These are phyloP conservation scores for Lathronympha strigana DNA, from an alignment of 2,888 invertebrate species.

Conservation along the genomic window DNA sequence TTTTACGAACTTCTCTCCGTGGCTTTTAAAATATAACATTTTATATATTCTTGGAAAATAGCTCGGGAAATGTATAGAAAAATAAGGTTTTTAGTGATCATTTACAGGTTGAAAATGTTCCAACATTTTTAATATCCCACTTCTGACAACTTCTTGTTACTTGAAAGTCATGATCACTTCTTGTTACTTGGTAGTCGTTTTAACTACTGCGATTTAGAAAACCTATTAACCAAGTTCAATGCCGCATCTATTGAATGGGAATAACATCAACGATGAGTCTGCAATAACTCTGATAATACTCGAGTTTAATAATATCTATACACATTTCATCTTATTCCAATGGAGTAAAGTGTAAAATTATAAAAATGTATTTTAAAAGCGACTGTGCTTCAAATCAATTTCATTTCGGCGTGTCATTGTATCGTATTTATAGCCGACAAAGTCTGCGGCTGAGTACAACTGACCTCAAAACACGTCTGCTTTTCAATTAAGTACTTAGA, in stretches of 20 bases:
- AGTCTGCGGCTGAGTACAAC: constrained; percentile 51
- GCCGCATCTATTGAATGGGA: constrained; percentile 52
- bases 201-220: constrained; percentile 11
- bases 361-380: not conserved
- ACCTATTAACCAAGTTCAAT: constrained; percentile 61
- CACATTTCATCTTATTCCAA: not conserved
- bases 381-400: constrained; percentile 50
- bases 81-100: not conserved
- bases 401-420: constrained; percentile 59
- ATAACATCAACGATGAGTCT: constrained; percentile 62
- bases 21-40: not conserved
- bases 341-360: not conserved
- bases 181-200: not conserved
- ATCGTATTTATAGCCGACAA: constrained; percentile 53
- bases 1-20: constrained; percentile 7
- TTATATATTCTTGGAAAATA: not conserved
- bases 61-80: not conserved
- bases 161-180: not conserved
- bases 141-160: not conserved
- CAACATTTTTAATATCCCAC: not conserved
- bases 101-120: not conserved
- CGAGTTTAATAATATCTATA: not conserved
- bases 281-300: constrained; percentile 43
- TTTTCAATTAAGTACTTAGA: constrained; percentile 45
- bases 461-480: constrained; percentile 53